These are phyloP conservation scores for Acipenser transmontanus DNA, from an alignment of 2,797 vertebrate genomes.

Conservation along the genomic window DNA sequence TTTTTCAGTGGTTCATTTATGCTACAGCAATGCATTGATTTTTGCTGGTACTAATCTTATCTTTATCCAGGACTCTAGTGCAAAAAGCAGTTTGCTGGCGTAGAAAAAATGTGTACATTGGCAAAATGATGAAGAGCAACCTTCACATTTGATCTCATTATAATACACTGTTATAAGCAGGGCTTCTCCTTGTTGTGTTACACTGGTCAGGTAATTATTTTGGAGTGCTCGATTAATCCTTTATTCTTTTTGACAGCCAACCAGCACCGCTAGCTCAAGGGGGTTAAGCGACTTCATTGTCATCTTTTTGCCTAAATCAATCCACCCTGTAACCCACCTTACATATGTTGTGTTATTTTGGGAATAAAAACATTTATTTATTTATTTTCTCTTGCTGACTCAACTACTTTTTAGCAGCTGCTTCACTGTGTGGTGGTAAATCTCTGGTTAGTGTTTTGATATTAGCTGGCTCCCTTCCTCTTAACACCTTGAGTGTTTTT, in stretches of 20 bases:
- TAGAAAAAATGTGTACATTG: not conserved
- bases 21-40: no score
- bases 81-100: no score
- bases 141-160: constrained; percentile 44
- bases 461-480: not conserved
- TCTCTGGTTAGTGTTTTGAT: constrained; percentile 1
- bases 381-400: constrained; percentile 20
- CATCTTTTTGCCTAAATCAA: not conserved
- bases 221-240: constrained; percentile 31
- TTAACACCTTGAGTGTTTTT: not conserved
- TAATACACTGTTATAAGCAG: not conserved
- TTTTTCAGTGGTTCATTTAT: no score
- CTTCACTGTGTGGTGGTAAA: constrained; percentile 5
- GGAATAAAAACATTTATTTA: constrained; percentile 36
- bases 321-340: not conserved
- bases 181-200: constrained; percentile 37
- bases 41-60: no score
- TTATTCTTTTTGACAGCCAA: constrained; percentile 33
- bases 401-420: not conserved
- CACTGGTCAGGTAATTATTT: constrained; percentile 40
- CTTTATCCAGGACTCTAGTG: no score
- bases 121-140: constrained; percentile 63
- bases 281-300: not conserved
- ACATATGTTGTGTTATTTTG: constrained; percentile 25
- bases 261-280: constrained; percentile 9